phyloP scores from a whole-genome alignment of 2,113 vertebrate genomes.

The Hymenochirus boettgeri region DNA sequence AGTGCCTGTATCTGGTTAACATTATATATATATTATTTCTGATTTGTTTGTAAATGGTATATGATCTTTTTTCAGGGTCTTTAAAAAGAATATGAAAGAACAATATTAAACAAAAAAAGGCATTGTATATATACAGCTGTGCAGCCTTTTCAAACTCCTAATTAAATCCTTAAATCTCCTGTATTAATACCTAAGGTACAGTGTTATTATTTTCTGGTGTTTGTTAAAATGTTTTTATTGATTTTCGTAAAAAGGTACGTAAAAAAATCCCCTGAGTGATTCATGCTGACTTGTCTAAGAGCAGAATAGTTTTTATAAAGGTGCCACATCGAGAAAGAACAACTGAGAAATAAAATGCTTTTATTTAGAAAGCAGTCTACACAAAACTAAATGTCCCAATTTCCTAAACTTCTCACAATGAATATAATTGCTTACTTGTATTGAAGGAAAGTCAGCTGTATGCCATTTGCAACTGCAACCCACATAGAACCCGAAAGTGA shows the following conservation, averaged over 20 bases:
- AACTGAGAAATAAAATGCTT: not conserved
- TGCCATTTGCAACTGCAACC: not conserved
- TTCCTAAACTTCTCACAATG: constrained; percentile 15
- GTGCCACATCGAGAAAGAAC: constrained; percentile 20
- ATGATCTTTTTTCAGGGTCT: constrained; percentile 5
- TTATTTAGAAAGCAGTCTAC: constrained; percentile 5
- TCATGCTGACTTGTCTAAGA: constrained; percentile 13
- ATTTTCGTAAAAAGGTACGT: constrained; percentile 16
- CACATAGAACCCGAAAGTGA: not conserved
- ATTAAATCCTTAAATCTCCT: constrained; percentile 14
- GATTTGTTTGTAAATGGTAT: constrained; percentile 1
- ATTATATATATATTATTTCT: not conserved
- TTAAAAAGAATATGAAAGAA: not conserved
- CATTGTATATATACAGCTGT: not conserved
- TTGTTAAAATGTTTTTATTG: constrained; percentile 34
- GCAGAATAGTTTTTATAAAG: constrained; percentile 9
- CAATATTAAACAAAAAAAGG: not conserved
- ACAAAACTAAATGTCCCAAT: constrained; percentile 2
- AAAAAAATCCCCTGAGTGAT: not conserved
- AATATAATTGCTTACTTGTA: constrained; percentile 20
- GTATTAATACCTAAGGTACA: constrained; percentile 18
- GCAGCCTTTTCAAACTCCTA: not conserved
- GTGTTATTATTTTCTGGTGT: not conserved
- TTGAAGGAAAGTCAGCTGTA: not conserved
- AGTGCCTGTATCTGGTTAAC: too few relatives aligned